Evolutionary conservation across 2,797 vertebrate species (phyloP).

Genomic region (Intellagama lesueurii): DNA sequence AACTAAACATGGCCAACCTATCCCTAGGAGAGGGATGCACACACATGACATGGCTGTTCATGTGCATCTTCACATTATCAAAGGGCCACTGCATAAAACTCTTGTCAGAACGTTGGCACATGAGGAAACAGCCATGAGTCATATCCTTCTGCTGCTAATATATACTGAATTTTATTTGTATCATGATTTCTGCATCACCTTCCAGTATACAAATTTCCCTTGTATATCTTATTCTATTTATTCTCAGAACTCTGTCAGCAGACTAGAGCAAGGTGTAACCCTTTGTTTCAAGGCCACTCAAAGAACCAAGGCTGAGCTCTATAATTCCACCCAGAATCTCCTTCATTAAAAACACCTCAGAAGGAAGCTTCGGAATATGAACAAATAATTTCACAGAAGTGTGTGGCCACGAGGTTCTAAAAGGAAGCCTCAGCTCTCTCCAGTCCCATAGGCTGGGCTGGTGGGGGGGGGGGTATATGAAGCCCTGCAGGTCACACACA

Average conservation of each 20-base stretch:
- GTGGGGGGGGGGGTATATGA: fast-evolving
- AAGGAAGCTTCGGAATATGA: neutral
- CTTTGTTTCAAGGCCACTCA: too few species aligned
- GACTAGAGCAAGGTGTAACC: neutral
- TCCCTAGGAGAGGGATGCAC: too few species aligned
- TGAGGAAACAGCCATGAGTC: neutral
- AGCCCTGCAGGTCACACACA: neutral
- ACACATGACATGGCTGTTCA: neutral
- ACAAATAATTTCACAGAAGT: neutral
- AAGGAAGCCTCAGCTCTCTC: too few species aligned
- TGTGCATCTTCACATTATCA: neutral
- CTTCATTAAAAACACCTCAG: neutral
- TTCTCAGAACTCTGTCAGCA: neutral
- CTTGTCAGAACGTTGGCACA: neutral
- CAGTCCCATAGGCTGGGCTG: too few species aligned
- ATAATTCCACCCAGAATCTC: neutral
- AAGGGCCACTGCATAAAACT: neutral
- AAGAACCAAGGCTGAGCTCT: too few species aligned
- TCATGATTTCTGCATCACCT: neutral
- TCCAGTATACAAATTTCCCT: neutral
- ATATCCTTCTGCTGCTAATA: neutral
- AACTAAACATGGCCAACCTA: too few species aligned
- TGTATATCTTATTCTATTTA: neutral
- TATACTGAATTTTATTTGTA: neutral
- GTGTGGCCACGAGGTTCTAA: neutral